These are phyloP conservation scores for Cottoperca gobio DNA, from an alignment of 2,797 vertebrate species.

Conservation along the genomic window DNA sequence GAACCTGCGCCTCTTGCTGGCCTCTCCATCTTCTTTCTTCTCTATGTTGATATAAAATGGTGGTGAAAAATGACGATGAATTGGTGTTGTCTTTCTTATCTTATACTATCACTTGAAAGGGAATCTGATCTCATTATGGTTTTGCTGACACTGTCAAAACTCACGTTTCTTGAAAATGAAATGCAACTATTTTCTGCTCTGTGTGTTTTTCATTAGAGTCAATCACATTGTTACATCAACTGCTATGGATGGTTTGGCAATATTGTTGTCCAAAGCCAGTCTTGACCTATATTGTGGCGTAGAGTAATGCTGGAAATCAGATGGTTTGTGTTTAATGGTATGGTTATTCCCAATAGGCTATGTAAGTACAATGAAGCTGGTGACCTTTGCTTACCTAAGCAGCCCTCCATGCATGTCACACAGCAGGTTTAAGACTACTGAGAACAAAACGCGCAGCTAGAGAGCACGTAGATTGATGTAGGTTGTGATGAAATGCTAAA, in stretches of 20 bases:
- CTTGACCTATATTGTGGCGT: no score
- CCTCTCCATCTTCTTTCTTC: constrained; percentile 42
- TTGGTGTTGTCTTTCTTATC: not conserved
- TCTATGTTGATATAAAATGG: constrained; percentile 41
- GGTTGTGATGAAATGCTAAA: not conserved
- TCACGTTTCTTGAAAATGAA: not conserved
- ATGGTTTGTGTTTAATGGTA: not conserved
- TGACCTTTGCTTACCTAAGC: constrained; percentile 26
- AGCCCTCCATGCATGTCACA: not conserved
- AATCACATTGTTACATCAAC: not conserved
- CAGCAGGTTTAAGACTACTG: not conserved
- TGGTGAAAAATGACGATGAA: constrained; percentile 12
- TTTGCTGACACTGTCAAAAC: not conserved
- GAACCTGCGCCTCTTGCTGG: not conserved
- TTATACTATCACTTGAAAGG: not conserved
- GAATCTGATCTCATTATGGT: not conserved
- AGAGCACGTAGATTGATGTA: not conserved
- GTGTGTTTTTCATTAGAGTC: not conserved
- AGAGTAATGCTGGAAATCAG: no score
- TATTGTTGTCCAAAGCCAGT: no score
- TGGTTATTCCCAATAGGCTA: not conserved
- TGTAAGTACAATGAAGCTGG: not conserved
- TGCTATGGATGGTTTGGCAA: not conserved
- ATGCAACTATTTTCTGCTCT: not conserved
- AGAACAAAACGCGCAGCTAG: no score